These are phyloP conservation scores for Magallana gigas DNA, from an alignment of 1,140 invertebrate genomes.

Conservation along the genomic window DNA sequence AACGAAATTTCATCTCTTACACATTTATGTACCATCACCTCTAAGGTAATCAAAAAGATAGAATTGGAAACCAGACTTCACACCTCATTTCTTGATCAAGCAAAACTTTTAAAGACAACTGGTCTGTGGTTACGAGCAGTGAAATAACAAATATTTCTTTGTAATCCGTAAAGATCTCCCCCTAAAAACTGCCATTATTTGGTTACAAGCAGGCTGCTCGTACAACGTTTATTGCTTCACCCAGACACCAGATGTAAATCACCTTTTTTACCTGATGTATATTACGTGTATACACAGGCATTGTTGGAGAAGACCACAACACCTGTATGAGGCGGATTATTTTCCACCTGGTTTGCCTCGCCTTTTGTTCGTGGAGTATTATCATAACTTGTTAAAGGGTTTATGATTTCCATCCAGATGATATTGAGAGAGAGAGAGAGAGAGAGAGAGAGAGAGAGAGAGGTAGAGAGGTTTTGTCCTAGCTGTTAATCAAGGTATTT, in stretches of 20 bases:
- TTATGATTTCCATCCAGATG: conserved; percentile 16
- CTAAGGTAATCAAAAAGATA: not conserved
- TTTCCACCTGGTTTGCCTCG: conserved; percentile 17
- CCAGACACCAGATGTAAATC: conserved; percentile 15
- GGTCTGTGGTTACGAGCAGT: conserved; percentile 15
- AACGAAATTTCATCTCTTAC: not conserved
- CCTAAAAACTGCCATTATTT: not conserved
- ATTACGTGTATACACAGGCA: not conserved
- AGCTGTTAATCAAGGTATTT: conserved; percentile 1
- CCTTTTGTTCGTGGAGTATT: conserved; percentile 19
- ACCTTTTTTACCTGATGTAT: not conserved
- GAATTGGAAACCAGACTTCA: not conserved
- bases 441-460: not conserved
- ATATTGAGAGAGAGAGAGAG: conserved; percentile 14
- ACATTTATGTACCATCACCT: conserved; percentile 16
- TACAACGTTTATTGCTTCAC: conserved; percentile 10
- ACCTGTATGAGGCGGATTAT: conserved; percentile 14
- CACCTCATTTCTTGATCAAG: conserved; percentile 15
- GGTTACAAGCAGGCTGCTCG: conserved; percentile 16
- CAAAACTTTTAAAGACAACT: conserved; percentile 3
- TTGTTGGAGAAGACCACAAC: conserved; percentile 4
- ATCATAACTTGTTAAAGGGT: conserved; percentile 31
- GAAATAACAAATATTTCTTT: conserved; percentile 33
- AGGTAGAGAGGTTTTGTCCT: not conserved
- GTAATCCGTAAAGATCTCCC: not conserved